Evolutionary conservation across 2,113 vertebrate genomes (phyloP), one percentile per base, ranked within the genome.

Genomic region (Ondatra zibethicus): DNA sequence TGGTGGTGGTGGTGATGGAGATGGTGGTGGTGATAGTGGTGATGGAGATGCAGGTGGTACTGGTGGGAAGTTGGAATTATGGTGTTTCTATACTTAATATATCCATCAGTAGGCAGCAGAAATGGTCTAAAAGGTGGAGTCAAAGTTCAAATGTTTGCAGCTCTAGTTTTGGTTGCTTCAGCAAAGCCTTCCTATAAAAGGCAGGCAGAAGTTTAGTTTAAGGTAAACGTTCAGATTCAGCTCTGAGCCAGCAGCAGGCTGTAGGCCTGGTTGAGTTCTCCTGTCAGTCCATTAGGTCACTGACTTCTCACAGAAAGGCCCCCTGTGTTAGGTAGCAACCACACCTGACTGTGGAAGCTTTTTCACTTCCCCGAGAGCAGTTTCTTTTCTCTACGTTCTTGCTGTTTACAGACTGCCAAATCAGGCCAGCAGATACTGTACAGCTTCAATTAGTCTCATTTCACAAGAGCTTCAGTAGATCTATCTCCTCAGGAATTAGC

Each of bases 41-140:
- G n/a, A 27, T 3, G 7, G 39, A 31, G 70, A 27, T 45, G 21
- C n/a, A 13, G 39, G 5, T 9, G 47, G 10, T 52, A 65, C 36
- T 63, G 2, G 36, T 36, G 29, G 27, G 17, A 17, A 27, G 50
- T 29, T 29, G 19, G 47, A 21, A 17, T 12, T 39, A 27, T 23
- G n/a, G 33, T 63, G 33, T 63, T 82, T 94, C 84, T 86, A 45
- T 68, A 90, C 76, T 68, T 92, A 86, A 58, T 16, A 47, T 36
- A 75, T 76, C 91, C 73, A 84, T 68, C 68, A 95, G 68, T 95
- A 89, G 75, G 80, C 61, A 92, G 75, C 39, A 78, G 52, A 96
- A 94, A 93, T 33, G 36, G 45, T 9, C 58, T 65, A 21, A 93
- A 89, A 77, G 61, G 81, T 72, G 14, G 87, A 19, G 23, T 45